Evolutionary conservation across 2,797 vertebrate species (phyloP), one percentile per base, ranked within the genome.

Genomic region (Enteromius anoplus): DNA sequence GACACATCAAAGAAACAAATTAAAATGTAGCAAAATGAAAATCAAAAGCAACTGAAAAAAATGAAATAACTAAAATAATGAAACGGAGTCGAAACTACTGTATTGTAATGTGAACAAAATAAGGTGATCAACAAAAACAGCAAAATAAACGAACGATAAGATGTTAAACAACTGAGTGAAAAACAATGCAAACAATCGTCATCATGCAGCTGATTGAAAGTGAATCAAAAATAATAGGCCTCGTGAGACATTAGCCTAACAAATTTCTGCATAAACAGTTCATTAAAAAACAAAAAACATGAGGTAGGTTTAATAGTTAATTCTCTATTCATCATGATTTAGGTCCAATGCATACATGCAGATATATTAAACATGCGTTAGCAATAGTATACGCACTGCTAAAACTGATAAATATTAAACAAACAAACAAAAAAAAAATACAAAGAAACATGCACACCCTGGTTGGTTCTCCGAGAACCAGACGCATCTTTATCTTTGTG

Each of bases 401-500:
- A 26, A 80, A 21, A 19, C 34, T 9, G 32, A 7, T 45, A 76
- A 19, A 29, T 26, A 49, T 64, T 47, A 45, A 47, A 72, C 1
- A 2, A 53, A 45, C 0, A 45, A 12, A 45, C 26, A 32, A 32
- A 2, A 17, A 58, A 10, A 51, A 26, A 72, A 51, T 37, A 2
- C 21, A 40, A 71, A 45, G 37, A 62, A 34, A 15, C 5, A 15
- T 47, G 29, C 26, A 75, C 62, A 19, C 15, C 17, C 78, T 45
- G 65, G 70, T 51, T 55, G 71, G 47, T 64, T 87, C 69, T 80
- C 70, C 0, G 12, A 78, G 81, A 65, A 73, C 73, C 78, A 85
- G 86, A 85, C 75, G 55, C 84, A 60, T 89, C 66, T 91, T 91
- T 90, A 92, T 95, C 91, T 92, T 90, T 92, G 91, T 92, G 87